Base-by-base conservation (phyloP, 2,888 invertebrate species). In the Zygogramma bicolorata region DNA sequence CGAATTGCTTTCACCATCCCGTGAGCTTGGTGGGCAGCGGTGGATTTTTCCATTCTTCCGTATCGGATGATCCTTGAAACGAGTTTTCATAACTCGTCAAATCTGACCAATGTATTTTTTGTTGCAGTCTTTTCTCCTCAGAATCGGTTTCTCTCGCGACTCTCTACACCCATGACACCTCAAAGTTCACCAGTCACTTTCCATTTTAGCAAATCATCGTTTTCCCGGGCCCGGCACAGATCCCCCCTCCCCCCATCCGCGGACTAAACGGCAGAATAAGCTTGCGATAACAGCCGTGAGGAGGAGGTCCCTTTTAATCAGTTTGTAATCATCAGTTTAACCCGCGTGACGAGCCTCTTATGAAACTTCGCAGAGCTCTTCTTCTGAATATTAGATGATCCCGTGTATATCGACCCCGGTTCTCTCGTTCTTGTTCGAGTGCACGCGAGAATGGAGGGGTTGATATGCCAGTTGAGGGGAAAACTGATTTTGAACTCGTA, bases 271-370 rank as follows among this genome's bases (percentile, higher is more conserved):
- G 77, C 75, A 77, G 77, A 81, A 78, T 83, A 84, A 84, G 82
- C 82, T 81, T 75, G 74, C 78, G 81, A 83, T 83, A 84, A 82
- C 81, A 83, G 81, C 80, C 80, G 81, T 80, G 80, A 81, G 38
- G 80, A 81, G 38, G 80, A 75, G 80, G 82, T 81, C 80, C 80
- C 81, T 80, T 83, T 84, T 84, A 85, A 85, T 84, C 84, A 84
- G 84, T 82, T 82, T 81, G 84, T 85, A 85, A 85, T 85, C 83
- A 85, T 84, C 84, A 81, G 84, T 82, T 85, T 84, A 84, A 84
- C 84, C 84, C 84, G 83, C 84, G 82, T 83, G 84, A 85, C 83
- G 84, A 83, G 79, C 80, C 82, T 81, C 83, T 81, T 82, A 53
- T 46, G 53, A 53, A 53, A 53, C 53, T 53, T 53, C 27, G 27